Percentiles rank a stretch among this genome's conserved stretches.
These are phyloP conservation scores for Agelastica alni DNA, from an alignment of 2,888 invertebrate genomes.

Conservation along the genomic window DNA sequence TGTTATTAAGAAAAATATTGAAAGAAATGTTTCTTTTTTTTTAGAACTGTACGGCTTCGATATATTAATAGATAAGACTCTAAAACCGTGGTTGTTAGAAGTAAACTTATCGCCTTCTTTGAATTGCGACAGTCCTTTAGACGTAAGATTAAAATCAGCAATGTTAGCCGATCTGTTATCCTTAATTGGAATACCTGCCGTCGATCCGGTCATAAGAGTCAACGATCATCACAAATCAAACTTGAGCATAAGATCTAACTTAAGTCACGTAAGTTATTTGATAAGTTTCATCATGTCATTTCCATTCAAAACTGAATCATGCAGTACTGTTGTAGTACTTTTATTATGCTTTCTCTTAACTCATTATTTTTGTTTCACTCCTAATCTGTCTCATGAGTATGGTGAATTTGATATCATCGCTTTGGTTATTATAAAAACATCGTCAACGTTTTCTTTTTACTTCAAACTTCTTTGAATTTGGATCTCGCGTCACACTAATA, in stretches of 20 bases:
- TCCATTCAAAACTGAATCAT: no score
- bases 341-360: no score
- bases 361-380: background rate
- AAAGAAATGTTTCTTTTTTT: no score
- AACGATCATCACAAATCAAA: conserved; percentile 2
- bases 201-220: conserved; percentile 67
- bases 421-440: no score
- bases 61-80: conserved; percentile 85
- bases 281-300: no score
- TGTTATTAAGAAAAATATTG: no score
- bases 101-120: conserved; percentile 92
- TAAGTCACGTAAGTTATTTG: conserved; percentile 49
- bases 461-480: no score
- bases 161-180: conserved; percentile 89
- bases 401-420: no score
- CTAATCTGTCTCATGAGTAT: no score
- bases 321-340: no score
- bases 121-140: conserved; percentile 91
- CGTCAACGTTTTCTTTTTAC: no score
- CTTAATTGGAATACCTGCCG: conserved; percentile 84
- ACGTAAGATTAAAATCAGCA: conserved; percentile 90
- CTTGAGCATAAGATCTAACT: conserved; percentile 47
- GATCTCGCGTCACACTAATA: no score
- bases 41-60: conserved; percentile 93
- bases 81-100: conserved; percentile 95